These are phyloP conservation scores for Bellardia bayeri DNA, from an alignment of 2,888 invertebrate genomes.

Conservation along the genomic window DNA sequence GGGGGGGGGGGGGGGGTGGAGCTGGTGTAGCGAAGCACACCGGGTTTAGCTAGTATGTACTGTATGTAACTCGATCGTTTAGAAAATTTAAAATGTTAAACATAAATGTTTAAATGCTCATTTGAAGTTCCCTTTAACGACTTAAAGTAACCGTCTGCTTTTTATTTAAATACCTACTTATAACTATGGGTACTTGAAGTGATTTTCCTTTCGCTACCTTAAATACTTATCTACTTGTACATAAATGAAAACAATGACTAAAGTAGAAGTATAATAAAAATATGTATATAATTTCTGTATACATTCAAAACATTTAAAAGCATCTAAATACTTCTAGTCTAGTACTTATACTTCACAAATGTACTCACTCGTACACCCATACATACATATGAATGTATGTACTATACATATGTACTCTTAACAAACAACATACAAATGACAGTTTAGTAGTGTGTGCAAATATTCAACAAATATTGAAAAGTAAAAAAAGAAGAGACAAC, in stretches of 20 bases:
- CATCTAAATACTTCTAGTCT: background rate
- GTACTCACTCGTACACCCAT: background rate
- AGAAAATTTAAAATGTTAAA: too few species aligned
- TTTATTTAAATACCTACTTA: background rate
- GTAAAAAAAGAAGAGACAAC: background rate
- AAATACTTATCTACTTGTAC: background rate
- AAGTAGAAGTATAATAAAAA: conserved; percentile 8
- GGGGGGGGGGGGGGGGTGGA: too few species aligned
- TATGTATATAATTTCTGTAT: conserved; percentile 9
- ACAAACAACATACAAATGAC: conserved; percentile 22
- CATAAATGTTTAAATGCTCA: background rate
- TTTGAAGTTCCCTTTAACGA: background rate
- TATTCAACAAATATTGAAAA: conserved; percentile 9
- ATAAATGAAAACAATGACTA: background rate
- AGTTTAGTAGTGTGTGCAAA: background rate
- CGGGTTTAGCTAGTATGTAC: too few species aligned
- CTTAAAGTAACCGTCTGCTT: background rate
- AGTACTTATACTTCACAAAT: conserved; percentile 7
- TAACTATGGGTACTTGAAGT: background rate
- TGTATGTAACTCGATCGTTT: too few species aligned
- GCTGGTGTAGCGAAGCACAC: too few species aligned
- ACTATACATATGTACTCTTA: background rate
- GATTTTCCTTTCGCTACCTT: background rate
- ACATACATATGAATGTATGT: too few species aligned
- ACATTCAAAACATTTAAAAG: background rate